Base-by-base conservation (phyloP, 1,140 invertebrate species). In the Agraylea sexmaculata region DNA sequence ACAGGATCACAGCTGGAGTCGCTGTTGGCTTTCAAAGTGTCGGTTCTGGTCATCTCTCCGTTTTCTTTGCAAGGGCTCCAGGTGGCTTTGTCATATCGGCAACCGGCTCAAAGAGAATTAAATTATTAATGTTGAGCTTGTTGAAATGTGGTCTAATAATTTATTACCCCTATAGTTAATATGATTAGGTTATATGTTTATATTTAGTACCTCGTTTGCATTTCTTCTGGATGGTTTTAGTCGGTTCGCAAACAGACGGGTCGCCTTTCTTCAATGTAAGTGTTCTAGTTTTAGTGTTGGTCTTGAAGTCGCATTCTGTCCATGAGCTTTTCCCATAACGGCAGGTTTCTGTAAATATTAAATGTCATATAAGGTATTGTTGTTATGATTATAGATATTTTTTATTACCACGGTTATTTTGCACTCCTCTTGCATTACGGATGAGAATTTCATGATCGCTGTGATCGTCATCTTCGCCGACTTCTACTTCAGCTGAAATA, bases 201-300 rank as follows among this genome's bases (percentile, higher is more conserved):
- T n/a, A n/a, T n/a, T n/a, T n/a, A n/a, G n/a, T 35, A 86, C 84
- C 81, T 77, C 86, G 87, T 67, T 87, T 89, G 71, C 87, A 90
- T 53, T 87, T 87, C 66, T 88, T 88, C 58, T 84, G 77, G 47
- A 89, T 83, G n/a, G 75, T 84, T 64, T 87, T 88, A 20, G 77
- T 81, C 42, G 72, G 72, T 54, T 87, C 82, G 60, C 87, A 90
- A 33, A 68, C 71, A 28, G 71, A 58, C 19, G 74, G 72, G 55
- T 86, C 80, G 18, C 85, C 83, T 56, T 84, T 86, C 62, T 88
- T 88, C 48, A 90, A 67, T 23, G 76, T 87, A 44, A 89, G 65
- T 19, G 78, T 85, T 46, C 86, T 71, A 12, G 80, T 78, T 48
- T 85, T 72, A 48, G 75, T 75, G 57, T 89, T 88, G 29, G 77